A percentile compares a stretch with the other conserved stretches of the same genome.
Evolutionary conservation across 2,888 invertebrate genomes (phyloP).

Genomic region (Palloptera scutellata): DNA sequence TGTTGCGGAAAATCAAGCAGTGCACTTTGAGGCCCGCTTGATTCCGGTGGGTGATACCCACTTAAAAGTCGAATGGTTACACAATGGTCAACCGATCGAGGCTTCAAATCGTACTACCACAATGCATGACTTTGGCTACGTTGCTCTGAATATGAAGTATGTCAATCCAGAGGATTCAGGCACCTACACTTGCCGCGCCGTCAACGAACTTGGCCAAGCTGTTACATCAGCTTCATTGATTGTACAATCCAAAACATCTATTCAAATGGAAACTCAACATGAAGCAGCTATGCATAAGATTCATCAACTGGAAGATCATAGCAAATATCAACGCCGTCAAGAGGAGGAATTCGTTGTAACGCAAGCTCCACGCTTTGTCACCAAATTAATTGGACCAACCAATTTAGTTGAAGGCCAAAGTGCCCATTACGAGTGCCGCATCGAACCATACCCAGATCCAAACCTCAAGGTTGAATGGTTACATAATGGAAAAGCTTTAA

Average conservation of each 20-base stretch:
- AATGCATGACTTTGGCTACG: constrained; percentile 98
- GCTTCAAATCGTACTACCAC: constrained; percentile 92
- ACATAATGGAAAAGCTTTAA: constrained; percentile 89
- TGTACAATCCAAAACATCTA: constrained; percentile 87
- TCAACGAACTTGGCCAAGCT: constrained; percentile 93
- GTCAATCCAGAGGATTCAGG: constrained; percentile 96
- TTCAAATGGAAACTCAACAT: constrained; percentile 88
- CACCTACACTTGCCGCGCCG: constrained; percentile 92
- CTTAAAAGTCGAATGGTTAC: constrained; percentile 91
- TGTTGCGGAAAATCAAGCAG: constrained; percentile 90
- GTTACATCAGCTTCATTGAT: constrained; percentile 91
- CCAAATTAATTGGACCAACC: constrained; percentile 86
- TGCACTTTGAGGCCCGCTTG: constrained; percentile 91
- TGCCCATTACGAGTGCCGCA: constrained; percentile 91
- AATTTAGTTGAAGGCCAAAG: constrained; percentile 87
- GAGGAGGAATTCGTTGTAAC: constrained; percentile 82
- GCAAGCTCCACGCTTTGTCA: constrained; percentile 85
- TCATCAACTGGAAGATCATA: constrained; percentile 83
- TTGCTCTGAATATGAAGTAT: constrained; percentile 92
- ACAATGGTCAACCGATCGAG: constrained; percentile 89
- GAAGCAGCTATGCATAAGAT: constrained; percentile 88
- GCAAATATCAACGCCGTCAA: constrained; percentile 80
- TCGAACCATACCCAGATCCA: constrained; percentile 91
- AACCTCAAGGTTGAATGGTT: constrained; percentile 92
- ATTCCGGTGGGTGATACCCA: constrained; percentile 94